Base-by-base conservation (phyloP, 2,888 invertebrate genomes). In the Phorcus lineatus region DNA sequence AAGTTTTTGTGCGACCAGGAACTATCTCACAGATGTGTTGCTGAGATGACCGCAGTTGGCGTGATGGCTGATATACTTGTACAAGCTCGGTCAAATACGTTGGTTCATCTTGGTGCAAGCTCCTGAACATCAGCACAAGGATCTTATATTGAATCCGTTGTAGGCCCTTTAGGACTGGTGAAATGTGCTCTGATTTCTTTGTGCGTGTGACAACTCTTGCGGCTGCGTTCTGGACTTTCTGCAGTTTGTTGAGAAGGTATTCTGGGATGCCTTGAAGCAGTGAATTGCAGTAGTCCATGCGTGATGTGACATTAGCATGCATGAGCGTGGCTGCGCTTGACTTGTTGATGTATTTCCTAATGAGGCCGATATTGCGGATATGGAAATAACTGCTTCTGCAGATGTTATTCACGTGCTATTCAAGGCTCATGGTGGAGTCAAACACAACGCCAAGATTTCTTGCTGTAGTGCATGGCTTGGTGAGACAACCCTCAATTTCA, bases 361-460 rank as follows among this genome's bases (percentile, higher is more conserved):
- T 36, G n/a, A 28, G 67, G 31, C 28, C 28, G 67, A 67, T 67
- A 13, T 67, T 67, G 22, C 67, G 22, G 24, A 67, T 24, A 17
- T 67, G 67, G 28, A 28, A 67, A 67, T 67, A 67, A 67, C 28
- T 28, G 17, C 28, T 67, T 67, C 28, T 67, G 31, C 67, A 67
- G 28, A 67, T 57, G 57, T 57, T 57, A 24, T 57, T 57, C 57
- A 57, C 57, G 7, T 57, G 57, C 19, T 3, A 24, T 57, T 57
- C 24, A 19, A 57, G 24, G 19, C 22, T 57, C 57, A 57, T 57
- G 57, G 57, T 19, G 11, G 57, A 57, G 57, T 57, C 57, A 57
- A 57, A 57, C 57, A 57, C 57, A 57, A 57, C 57, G 57, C 57
- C 57, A 57, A 57, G 57, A n/a, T 57, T 57, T 57, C 24, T 57